phyloP scores from a whole-genome alignment of 2,888 invertebrate genomes.

The Panopea generosa region DNA sequence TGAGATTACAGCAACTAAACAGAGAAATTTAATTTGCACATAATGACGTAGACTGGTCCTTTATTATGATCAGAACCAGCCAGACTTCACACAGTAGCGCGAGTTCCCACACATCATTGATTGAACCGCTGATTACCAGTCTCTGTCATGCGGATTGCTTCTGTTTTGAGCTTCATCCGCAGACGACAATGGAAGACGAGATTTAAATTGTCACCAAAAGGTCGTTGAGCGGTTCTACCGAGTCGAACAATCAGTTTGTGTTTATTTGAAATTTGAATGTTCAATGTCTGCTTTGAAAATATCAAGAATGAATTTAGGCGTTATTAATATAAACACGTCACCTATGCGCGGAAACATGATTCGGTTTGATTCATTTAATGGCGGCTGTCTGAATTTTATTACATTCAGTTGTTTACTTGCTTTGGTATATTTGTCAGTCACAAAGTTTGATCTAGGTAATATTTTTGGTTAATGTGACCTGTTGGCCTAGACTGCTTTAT shows the following conservation, averaged over 20 bases:
- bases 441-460: too few species aligned
- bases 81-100: neutral
- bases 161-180: neutral
- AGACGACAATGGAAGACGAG: neutral
- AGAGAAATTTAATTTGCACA: neutral
- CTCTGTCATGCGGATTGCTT: slow-evolving; percentile 6
- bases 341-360: too few species aligned
- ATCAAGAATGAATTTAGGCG: neutral
- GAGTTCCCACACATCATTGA: neutral
- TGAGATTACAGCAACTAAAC: neutral
- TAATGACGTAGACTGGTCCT: too few species aligned
- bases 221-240: slow-evolving; percentile 1
- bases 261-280: neutral
- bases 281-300: neutral
- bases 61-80: neutral
- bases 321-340: neutral
- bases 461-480: too few species aligned
- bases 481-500: too few species aligned
- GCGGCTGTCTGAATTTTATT: too few species aligned
- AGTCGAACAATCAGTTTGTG: neutral
- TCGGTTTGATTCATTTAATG: too few species aligned
- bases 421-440: too few species aligned
- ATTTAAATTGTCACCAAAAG: slow-evolving; percentile 1
- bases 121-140: neutral
- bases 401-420: too few species aligned